Percentiles rank a stretch among this genome's conserved stretches.
phyloP scores from a whole-genome alignment of 2,888 invertebrate genomes.

The Polydrusus cervinus region DNA sequence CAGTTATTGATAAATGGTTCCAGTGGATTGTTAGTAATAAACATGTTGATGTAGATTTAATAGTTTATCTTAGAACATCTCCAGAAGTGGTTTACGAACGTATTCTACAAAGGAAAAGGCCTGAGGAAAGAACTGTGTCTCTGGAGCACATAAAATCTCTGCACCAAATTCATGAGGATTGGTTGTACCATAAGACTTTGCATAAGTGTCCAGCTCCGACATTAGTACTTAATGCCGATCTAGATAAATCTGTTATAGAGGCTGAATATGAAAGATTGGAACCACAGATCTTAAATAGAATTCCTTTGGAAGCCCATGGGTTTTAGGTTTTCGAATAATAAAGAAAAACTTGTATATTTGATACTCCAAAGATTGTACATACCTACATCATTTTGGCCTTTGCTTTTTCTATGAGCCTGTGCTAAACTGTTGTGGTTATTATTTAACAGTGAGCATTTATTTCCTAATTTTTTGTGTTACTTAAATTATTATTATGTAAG shows the following conservation, averaged over 20 bases:
- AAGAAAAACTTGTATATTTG: background rate
- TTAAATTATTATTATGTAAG: background rate
- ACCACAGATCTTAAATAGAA: slow-evolving; percentile 63
- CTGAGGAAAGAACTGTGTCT: slow-evolving; percentile 83
- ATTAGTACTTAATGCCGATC: slow-evolving; percentile 69
- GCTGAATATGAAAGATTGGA: slow-evolving; percentile 68
- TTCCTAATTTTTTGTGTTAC: background rate
- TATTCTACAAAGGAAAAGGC: slow-evolving; percentile 79
- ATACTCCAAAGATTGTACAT: background rate
- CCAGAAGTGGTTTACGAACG: slow-evolving; percentile 84
- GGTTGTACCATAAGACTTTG: slow-evolving; percentile 77
- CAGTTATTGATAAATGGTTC: slow-evolving; percentile 84
- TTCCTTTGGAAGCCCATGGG: slow-evolving; percentile 30
- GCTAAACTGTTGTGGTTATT: slow-evolving; percentile 1
- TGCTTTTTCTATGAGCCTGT: background rate
- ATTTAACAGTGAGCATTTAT: slow-evolving; percentile 10
- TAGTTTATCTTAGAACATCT: slow-evolving; percentile 83
- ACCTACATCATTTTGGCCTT: background rate
- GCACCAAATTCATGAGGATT: slow-evolving; percentile 81
- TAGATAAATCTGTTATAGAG: slow-evolving; percentile 66
- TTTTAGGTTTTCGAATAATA: slow-evolving; percentile 26
- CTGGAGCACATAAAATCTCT: slow-evolving; percentile 82
- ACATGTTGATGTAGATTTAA: slow-evolving; percentile 82
- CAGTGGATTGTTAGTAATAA: slow-evolving; percentile 80
- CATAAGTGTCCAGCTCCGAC: slow-evolving; percentile 80